Conservation (phyloP, 1,140 invertebrate genomes). For the Araneus ventricosus region DNA sequence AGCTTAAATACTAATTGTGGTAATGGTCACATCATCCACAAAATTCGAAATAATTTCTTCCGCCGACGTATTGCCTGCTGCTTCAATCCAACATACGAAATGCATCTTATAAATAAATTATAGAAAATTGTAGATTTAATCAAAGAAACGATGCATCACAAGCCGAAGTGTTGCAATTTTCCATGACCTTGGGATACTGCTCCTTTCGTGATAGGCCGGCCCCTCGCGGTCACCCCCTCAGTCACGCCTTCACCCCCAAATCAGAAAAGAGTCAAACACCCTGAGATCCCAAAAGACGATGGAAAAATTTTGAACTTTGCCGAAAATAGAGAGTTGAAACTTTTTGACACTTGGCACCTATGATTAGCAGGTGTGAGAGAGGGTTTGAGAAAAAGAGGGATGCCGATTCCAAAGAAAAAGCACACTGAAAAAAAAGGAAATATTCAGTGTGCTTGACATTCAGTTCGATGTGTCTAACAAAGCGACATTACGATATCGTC, state of each 20-base stretch:
- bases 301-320: background rate
- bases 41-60: too few species aligned
- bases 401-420: background rate
- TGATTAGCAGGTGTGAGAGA: background rate
- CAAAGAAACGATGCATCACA: background rate
- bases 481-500: background rate
- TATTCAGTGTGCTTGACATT: background rate
- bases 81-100: background rate
- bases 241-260: background rate
- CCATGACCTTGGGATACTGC: background rate
- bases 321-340: conserved; percentile 6
- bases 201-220: background rate
- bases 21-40: too few species aligned
- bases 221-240: background rate
- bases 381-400: background rate
- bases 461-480: background rate
- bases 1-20: too few species aligned
- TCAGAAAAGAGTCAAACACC: background rate
- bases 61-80: too few species aligned
- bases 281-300: background rate
- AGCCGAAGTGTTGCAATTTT: background rate
- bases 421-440: background rate
- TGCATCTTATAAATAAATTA: background rate
- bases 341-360: background rate
- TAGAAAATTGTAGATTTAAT: background rate